These are phyloP conservation scores for Tachysurus vachellii DNA, from an alignment of 2,113 vertebrate species.

Conservation along the genomic window DNA sequence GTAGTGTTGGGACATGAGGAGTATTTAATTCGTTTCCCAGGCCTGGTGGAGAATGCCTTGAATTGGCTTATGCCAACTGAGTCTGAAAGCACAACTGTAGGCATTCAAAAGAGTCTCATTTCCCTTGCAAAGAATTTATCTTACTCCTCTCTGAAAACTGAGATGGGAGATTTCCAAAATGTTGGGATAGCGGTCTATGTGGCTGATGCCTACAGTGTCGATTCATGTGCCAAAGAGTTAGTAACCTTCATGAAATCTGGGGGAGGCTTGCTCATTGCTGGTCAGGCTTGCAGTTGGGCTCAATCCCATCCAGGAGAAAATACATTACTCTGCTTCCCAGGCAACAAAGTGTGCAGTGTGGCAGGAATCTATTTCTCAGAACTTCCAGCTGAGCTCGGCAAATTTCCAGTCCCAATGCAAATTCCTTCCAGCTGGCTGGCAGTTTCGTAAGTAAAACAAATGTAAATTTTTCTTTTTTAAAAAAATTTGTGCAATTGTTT, in stretches of 20 bases:
- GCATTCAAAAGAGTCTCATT: conserved; percentile 66
- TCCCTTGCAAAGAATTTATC: conserved; percentile 71
- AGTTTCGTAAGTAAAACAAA: conserved; percentile 74
- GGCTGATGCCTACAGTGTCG: conserved; percentile 73
- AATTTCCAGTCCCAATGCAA: conserved; percentile 73
- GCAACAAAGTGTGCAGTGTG: conserved; percentile 83
- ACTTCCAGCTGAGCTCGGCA: conserved; percentile 62
- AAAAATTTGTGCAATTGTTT: neutral
- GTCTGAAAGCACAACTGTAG: conserved; percentile 61
- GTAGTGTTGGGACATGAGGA: conserved; percentile 81
- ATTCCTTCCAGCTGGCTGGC: conserved; percentile 80
- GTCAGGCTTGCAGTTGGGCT: conserved; percentile 84
- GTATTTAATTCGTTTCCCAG: conserved; percentile 73
- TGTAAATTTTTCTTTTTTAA: neutral
- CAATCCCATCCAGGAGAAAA: conserved; percentile 68
- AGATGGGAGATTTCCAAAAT: conserved; percentile 60
- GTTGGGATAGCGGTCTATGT: conserved; percentile 72
- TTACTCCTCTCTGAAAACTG: conserved; percentile 53
- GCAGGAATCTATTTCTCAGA: conserved; percentile 85
- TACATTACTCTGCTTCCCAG: conserved; percentile 76
- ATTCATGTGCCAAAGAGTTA: conserved; percentile 60
- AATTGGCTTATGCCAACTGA: conserved; percentile 79
- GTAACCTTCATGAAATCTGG: conserved; percentile 79
- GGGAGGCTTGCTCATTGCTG: conserved; percentile 83
- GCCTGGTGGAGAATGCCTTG: conserved; percentile 79